Base-by-base conservation (phyloP, 2,888 invertebrate genomes). In the Siphonodentalium dalli region DNA sequence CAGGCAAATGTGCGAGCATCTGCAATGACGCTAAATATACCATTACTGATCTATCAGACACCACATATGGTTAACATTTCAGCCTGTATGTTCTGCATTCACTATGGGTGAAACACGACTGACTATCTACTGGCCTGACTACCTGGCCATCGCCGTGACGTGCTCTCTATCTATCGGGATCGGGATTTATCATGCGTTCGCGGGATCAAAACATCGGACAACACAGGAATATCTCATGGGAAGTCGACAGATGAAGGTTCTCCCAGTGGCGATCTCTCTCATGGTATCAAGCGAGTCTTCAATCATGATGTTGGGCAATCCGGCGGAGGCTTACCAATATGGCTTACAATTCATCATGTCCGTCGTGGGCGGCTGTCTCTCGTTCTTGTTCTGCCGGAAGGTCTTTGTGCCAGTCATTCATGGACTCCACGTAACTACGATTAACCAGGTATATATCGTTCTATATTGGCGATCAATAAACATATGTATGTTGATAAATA, bases 251-350 rank as follows among this genome's bases (percentile, higher is more conserved):
- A 63, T 72, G 65, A 59, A 58, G 20, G 65, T 68, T 13, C 40
- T 68, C 21, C 69, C 72, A 4, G 65, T 69, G 34, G 69, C 70
- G 23, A 55, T 72, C 18, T 72, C 72, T 0, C 54, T 72, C 4
- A 58, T 72, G 56, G 72, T 68, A 18, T 69, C 70, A 4, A 71
- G 71, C 48, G 69, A 72, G 55, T 72, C 72, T 2, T 72, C 72
- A 39, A 69, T 72, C 20, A 68, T 72, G 71, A 62, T 72, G 64
- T 50, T 72, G 28, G 72, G 72, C 3, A 52, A 66, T 33, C 72
- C 72, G 2, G 71, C 72, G 0, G 72, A 72, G 51, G 53, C 56
- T 18, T 72, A 72, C 40, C 54, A 68, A 13, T 69, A 64, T 35
- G 72, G 72, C 0, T 56, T 63, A 8, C 63, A 65, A 48, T 59